Conservation (phyloP, 2,888 invertebrate species). For the Noctua janthina region DNA sequence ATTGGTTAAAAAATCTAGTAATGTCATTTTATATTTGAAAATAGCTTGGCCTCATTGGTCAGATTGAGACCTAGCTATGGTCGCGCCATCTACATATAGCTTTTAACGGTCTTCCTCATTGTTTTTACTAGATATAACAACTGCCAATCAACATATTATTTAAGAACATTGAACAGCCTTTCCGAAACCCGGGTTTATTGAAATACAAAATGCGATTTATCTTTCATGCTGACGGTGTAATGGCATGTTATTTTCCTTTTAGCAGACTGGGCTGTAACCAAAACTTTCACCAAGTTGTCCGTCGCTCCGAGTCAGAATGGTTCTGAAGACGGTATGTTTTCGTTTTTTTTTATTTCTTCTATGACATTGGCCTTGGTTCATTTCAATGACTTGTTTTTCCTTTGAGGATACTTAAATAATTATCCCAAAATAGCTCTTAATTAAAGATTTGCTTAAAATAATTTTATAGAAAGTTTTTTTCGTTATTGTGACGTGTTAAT, state of each 20-base stretch:
- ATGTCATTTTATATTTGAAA: background rate
- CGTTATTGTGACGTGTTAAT: too few species aligned
- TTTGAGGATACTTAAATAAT: background rate
- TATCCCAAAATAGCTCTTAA: too few species aligned
- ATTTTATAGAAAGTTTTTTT: too few species aligned
- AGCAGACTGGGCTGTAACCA: slow-evolving; percentile 82
- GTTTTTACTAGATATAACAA: background rate
- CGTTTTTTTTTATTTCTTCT: background rate
- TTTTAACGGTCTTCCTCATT: background rate
- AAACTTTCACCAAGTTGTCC: slow-evolving; percentile 81
- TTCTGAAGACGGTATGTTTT: slow-evolving; percentile 78
- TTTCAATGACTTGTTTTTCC: slow-evolving; percentile 4
- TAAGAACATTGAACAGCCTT: background rate
- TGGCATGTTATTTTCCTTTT: slow-evolving; percentile 62
- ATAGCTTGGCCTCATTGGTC: background rate
- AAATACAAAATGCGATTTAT: background rate
- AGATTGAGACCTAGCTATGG: background rate
- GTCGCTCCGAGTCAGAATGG: slow-evolving; percentile 72
- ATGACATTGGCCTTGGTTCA: background rate
- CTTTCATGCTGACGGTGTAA: background rate
- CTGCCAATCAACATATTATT: background rate
- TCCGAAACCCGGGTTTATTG: background rate
- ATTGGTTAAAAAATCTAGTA: background rate
- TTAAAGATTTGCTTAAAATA: too few species aligned
- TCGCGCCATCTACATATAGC: background rate